Evolutionary conservation across 2,888 invertebrate species (phyloP).

Genomic region (Drosophila dives): DNA sequence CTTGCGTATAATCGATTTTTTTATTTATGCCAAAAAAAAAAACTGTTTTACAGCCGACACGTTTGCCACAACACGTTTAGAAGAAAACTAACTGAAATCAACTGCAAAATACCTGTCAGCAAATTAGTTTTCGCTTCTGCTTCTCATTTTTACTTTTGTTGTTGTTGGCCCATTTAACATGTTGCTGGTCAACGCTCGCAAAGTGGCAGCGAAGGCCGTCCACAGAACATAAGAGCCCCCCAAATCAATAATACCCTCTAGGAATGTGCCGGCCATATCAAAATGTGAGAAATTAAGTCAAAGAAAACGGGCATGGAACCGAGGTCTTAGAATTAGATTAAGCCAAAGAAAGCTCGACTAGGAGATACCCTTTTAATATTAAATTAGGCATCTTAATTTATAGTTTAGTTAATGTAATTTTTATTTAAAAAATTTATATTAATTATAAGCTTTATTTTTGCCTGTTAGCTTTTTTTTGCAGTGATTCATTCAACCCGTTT

Average conservation of each 20-base stretch:
- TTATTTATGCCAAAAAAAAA: constrained; percentile 41
- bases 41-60: constrained; percentile 49
- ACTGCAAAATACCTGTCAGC: constrained; percentile 58
- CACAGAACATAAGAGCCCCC: constrained; percentile 50
- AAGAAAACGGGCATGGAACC: background rate
- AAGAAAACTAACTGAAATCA: constrained; percentile 59
- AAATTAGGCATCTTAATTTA: background rate
- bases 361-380: background rate
- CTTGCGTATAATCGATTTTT: constrained; percentile 75
- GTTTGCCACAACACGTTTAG: constrained; percentile 53
- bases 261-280: constrained; percentile 13
- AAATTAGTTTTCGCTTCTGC: constrained; percentile 1
- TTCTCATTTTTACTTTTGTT: background rate
- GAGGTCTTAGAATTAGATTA: no score
- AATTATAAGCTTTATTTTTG: no score
- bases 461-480: background rate
- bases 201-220: constrained; percentile 56
- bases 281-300: constrained; percentile 13
- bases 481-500: background rate
- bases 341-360: background rate
- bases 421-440: background rate
- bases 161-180: constrained; percentile 2
- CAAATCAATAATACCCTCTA: constrained; percentile 55
- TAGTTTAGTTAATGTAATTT: background rate
- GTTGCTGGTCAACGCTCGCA: constrained; percentile 54